Percentiles rank a stretch among this genome's conserved stretches.
Conservation (phyloP, 2,113 vertebrate species). For the Zeus faber region DNA sequence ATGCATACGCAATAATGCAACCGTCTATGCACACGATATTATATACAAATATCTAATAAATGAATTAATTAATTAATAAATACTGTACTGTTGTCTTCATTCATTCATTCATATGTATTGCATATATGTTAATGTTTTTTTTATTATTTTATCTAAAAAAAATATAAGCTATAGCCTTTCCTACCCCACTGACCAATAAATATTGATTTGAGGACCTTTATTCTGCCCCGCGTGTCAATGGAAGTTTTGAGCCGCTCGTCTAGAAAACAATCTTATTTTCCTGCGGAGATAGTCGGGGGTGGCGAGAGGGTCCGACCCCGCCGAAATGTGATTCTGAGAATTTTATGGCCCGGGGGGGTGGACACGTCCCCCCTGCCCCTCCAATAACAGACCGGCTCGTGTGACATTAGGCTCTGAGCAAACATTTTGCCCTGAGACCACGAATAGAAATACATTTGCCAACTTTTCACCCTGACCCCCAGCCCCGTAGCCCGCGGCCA, state of each 20-base stretch:
- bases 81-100: not conserved
- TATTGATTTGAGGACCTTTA: too few relatives aligned
- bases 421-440: constrained; percentile 53
- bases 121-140: not conserved
- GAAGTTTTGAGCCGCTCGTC: too few relatives aligned
- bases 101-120: not conserved
- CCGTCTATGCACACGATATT: too few relatives aligned
- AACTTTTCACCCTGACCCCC: constrained; percentile 54
- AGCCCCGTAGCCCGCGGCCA: constrained; percentile 56
- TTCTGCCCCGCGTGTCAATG: too few relatives aligned
- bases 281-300: constrained; percentile 45
- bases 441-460: constrained; percentile 61
- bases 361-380: not conserved
- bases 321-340: constrained; percentile 42
- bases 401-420: constrained; percentile 59
- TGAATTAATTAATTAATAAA: too few relatives aligned
- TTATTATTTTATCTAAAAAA: constrained; percentile 16
- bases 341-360: too few relatives aligned
- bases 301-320: constrained; percentile 43
- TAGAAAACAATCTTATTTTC: too few relatives aligned
- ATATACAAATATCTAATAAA: too few relatives aligned
- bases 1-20: too few relatives aligned
- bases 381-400: constrained; percentile 31
- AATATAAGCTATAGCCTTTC: too few relatives aligned
- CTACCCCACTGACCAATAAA: too few relatives aligned